These are phyloP conservation scores for Brotula barbata DNA, from an alignment of 2,797 vertebrate genomes.

Conservation along the genomic window DNA sequence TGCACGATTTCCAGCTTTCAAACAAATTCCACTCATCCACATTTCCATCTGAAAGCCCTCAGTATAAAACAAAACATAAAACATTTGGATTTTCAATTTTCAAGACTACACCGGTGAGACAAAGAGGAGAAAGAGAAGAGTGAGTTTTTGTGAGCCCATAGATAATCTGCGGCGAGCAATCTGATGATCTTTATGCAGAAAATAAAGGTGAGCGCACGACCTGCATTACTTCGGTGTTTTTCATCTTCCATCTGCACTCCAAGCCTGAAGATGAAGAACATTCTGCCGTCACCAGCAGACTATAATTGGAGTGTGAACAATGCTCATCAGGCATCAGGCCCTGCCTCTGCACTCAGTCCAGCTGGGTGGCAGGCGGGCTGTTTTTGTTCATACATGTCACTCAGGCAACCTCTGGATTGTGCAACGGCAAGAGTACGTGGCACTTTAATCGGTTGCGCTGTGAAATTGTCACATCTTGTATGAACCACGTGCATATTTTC, in stretches of 20 bases:
- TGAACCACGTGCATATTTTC: constrained; percentile 31
- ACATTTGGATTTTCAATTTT: neutral
- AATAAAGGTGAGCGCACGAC: constrained; percentile 1
- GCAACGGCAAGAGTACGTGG: constrained; percentile 40
- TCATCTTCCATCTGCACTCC: constrained; percentile 30
- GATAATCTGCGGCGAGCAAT: neutral
- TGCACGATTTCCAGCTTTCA: too few species aligned
- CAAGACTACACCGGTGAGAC: neutral
- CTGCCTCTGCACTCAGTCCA: constrained; percentile 57
- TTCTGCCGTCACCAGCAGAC: constrained; percentile 51
- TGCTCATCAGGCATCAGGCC: constrained; percentile 41
- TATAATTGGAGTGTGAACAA: constrained; percentile 61
- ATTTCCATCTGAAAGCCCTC: neutral
- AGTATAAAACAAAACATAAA: neutral
- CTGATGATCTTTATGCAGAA: neutral
- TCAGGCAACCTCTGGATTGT: constrained; percentile 51
- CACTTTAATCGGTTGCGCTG: constrained; percentile 48
- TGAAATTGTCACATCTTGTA: constrained; percentile 37
- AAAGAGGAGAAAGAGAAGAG: too few species aligned
- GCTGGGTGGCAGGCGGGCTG: constrained; percentile 33
- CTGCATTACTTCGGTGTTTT: constrained; percentile 30
- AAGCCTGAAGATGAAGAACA: constrained; percentile 53
- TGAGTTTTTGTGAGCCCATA: neutral
- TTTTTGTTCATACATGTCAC: constrained; percentile 51
- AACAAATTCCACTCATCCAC: too few species aligned